phyloP scores from a whole-genome alignment of 2,113 vertebrate genomes.

The Garra rufa region DNA sequence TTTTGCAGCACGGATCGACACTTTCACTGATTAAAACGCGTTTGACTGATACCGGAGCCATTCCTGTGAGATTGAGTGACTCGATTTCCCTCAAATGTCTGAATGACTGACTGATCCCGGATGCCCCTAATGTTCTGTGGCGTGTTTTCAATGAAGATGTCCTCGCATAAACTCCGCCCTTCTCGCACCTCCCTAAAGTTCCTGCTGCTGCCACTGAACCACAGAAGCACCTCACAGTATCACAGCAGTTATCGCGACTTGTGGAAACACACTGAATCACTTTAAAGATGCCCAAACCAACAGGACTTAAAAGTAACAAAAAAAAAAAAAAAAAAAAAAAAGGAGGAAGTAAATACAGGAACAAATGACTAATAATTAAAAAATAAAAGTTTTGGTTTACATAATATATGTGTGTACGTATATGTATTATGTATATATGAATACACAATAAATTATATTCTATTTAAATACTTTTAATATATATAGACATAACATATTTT shows the following conservation, averaged over 20 bases:
- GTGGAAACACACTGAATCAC: too few relatives aligned
- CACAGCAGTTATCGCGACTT: too few relatives aligned
- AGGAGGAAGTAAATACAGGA: not conserved
- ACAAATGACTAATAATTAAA: not conserved
- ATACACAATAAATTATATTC: too few relatives aligned
- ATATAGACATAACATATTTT: too few relatives aligned
- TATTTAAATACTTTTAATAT: too few relatives aligned
- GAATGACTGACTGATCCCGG: not conserved
- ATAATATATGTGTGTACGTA: too few relatives aligned
- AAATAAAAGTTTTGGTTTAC: too few relatives aligned
- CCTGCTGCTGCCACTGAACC: not conserved
- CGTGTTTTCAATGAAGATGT: conserved; percentile 61
- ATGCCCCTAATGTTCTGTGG: conserved; percentile 40
- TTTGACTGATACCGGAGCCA: conserved; percentile 82
- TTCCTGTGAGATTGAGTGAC: conserved; percentile 60
- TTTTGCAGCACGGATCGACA: conserved; percentile 87
- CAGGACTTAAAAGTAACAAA: not conserved
- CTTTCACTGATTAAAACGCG: conserved; percentile 90
- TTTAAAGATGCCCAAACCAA: not conserved
- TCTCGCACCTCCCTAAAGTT: not conserved
- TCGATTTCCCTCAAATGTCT: not conserved
- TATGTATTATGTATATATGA: too few relatives aligned
- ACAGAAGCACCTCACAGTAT: not conserved
- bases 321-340: not conserved
- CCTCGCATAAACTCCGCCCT: conserved; percentile 5